Conservation (phyloP, 2,113 vertebrate genomes). For the Lycaon pictus region DNA sequence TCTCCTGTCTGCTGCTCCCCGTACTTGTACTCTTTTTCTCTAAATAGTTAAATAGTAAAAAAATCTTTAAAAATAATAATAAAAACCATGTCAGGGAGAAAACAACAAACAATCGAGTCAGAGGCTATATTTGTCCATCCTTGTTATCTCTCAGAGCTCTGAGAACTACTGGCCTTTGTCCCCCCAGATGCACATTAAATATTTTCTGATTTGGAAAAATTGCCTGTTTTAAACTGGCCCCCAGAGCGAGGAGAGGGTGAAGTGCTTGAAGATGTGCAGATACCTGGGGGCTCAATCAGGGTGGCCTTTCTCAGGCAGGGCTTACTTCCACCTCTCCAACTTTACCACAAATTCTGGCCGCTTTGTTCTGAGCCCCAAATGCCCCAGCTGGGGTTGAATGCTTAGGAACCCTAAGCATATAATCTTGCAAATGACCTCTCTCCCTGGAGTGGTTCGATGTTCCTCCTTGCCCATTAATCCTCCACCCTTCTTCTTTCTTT, state of each 20-base stretch:
- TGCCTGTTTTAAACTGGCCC: neutral
- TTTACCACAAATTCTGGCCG: neutral
- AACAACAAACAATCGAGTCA: neutral
- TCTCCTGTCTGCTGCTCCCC: no score
- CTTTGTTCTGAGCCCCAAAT: neutral
- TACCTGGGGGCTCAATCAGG: neutral
- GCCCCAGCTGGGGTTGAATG: neutral
- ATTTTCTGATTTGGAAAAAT: neutral
- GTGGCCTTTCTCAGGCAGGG: neutral
- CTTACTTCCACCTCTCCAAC: neutral
- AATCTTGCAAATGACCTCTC: neutral
- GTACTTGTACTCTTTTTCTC: no score
- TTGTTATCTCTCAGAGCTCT: neutral
- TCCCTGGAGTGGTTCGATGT: neutral
- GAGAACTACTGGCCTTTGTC: neutral
- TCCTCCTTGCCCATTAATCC: neutral
- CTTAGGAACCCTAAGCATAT: neutral
- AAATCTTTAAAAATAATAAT: no score
- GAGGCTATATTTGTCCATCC: neutral
- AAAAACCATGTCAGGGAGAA: neutral
- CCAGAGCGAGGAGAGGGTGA: neutral
- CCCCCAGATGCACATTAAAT: neutral
- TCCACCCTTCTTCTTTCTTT: neutral
- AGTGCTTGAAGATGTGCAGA: no score
- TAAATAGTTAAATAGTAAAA: no score